Evolutionary conservation across 2,888 invertebrate species (phyloP).

Genomic region (Malachius bipustulatus): DNA sequence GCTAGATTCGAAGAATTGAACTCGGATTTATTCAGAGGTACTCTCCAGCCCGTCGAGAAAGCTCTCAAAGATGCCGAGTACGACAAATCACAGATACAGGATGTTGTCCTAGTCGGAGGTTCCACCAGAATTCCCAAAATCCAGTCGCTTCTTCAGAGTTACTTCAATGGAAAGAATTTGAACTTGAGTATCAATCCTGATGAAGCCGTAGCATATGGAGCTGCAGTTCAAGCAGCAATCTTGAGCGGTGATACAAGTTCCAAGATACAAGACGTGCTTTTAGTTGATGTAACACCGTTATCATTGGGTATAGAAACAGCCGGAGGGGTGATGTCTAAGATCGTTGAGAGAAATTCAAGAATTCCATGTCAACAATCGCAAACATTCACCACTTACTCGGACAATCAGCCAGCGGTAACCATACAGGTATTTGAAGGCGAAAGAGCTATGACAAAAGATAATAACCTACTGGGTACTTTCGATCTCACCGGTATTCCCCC

Average conservation of each 20-base stretch:
- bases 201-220: slow-evolving; percentile 71
- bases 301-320: slow-evolving; percentile 42
- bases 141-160: slow-evolving; percentile 60
- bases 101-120: slow-evolving; percentile 73
- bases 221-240: slow-evolving; percentile 63
- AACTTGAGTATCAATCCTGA: slow-evolving; percentile 70
- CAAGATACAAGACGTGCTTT: slow-evolving; percentile 45
- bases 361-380: slow-evolving; percentile 61
- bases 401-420: slow-evolving; percentile 65
- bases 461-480: slow-evolving; percentile 66
- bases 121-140: slow-evolving; percentile 73
- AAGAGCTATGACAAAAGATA: slow-evolving; percentile 87
- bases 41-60: slow-evolving; percentile 66
- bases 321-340: slow-evolving; percentile 46
- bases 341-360: slow-evolving; percentile 55
- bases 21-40: slow-evolving; percentile 58
- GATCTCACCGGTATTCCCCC: slow-evolving; percentile 43
- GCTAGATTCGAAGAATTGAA: slow-evolving; percentile 68
- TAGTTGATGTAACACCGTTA: slow-evolving; percentile 45
- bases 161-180: slow-evolving; percentile 60
- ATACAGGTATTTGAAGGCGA: slow-evolving; percentile 82
- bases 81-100: slow-evolving; percentile 62
- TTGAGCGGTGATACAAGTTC: slow-evolving; percentile 50
- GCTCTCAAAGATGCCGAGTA: slow-evolving; percentile 66
- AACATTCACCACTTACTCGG: slow-evolving; percentile 65